Evolutionary conservation across 92 coral and sea anemone genomes (phyloP), one percentile per base, ranked within the genome.

Genomic region (Porites rus): DNA sequence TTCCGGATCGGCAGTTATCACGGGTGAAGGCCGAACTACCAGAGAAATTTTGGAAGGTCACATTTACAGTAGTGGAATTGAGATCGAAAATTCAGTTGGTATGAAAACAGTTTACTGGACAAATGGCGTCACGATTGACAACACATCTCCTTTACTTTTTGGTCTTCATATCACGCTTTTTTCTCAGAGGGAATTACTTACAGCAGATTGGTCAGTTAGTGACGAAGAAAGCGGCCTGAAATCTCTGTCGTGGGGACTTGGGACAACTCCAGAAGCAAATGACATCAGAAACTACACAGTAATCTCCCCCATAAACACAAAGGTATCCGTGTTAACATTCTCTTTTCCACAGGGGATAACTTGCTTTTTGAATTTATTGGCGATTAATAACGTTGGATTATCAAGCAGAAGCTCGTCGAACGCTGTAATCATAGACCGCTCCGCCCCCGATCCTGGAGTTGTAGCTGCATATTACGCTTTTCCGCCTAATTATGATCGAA

Each of bases 191-290:
- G 87, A 90, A 17, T 24, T 68, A 31, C 51, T 95, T 11, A 19
- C 20, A 28, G 86, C 84, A 7, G 75, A 52, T 10, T 93, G 98
- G 95, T 38, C 65, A 28, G 88, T 82, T 52, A 70, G 76, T 13
- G 98, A 93, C 69, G 16, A 83, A 1, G 93, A 95, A 79, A 95
- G 98, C 70, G 91, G 94, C n/a, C 38, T 95, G 16, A 56, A 69
- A 50, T 61, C 19, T 31, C 24, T 91, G 3, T 77, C 72, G 22
- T 95, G 96, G 96, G 94, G 92, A 38, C 64, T 95, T 18, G 83
- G 89, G 21, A 80, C 83, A 52, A 79, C 87, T 69, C 92, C 96
- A 1, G 92, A 91, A 54, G 56, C 70, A 46, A 85, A 83, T 38
- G 83, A 95, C 77, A 69, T 88, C 51, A 83, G 52, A n/a, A 87